These are phyloP conservation scores for Electrophaes corylata DNA, from an alignment of 2,888 invertebrate genomes.

Conservation along the genomic window DNA sequence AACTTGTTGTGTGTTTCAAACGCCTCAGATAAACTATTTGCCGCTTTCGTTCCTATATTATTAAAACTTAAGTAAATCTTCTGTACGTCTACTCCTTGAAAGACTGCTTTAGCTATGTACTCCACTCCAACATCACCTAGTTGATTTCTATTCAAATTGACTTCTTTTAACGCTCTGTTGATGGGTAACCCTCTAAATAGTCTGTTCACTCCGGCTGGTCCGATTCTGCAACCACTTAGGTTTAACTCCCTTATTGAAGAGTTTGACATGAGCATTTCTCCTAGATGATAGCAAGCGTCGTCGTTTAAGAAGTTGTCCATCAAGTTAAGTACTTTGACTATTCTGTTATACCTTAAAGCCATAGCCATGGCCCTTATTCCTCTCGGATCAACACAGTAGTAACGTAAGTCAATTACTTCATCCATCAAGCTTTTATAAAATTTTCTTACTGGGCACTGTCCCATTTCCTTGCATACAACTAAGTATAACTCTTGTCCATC, in stretches of 20 bases:
- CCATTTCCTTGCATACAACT: slow-evolving; percentile 62
- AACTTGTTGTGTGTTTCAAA: slow-evolving; percentile 59
- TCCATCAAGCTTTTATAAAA: slow-evolving; percentile 57
- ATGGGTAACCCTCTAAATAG: slow-evolving; percentile 22
- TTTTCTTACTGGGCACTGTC: slow-evolving; percentile 53
- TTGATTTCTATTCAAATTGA: slow-evolving; percentile 32
- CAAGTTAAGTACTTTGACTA: slow-evolving; percentile 56
- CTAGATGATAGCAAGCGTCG: slow-evolving; percentile 68
- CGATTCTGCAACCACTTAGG: slow-evolving; percentile 62
- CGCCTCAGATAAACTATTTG: slow-evolving; percentile 49
- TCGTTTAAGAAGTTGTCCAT: slow-evolving; percentile 63
- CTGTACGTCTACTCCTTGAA: slow-evolving; percentile 51
- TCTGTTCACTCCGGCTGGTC: slow-evolving; percentile 20
- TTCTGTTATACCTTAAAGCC: slow-evolving; percentile 59
- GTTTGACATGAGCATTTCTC: slow-evolving; percentile 61
- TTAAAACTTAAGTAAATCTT: slow-evolving; percentile 61
- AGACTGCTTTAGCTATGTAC: slow-evolving; percentile 28
- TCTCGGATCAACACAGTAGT: slow-evolving; percentile 64
- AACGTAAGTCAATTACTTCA: slow-evolving; percentile 58
- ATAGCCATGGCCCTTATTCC: slow-evolving; percentile 64
- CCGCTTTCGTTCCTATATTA: slow-evolving; percentile 53
- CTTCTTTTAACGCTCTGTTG: slow-evolving; percentile 28
- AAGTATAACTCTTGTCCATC: slow-evolving; percentile 70
- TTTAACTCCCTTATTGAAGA: slow-evolving; percentile 54
- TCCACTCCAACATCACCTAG: slow-evolving; percentile 30